These are phyloP conservation scores for Lapara coniferarum DNA, from an alignment of 2,888 invertebrate species.

Conservation along the genomic window DNA sequence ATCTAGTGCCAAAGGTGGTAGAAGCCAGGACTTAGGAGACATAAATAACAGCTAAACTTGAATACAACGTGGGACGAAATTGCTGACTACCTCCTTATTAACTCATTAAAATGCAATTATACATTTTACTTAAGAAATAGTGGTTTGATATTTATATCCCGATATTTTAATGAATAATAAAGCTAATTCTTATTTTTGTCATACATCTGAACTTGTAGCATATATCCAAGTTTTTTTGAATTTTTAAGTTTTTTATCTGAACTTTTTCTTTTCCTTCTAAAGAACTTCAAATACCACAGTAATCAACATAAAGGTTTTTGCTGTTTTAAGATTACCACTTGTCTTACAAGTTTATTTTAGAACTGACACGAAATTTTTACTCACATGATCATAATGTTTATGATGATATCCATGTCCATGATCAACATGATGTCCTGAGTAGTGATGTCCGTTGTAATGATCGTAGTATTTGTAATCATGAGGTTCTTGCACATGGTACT, in stretches of 20 bases:
- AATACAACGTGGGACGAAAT: conserved; percentile 30
- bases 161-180: too few relatives aligned
- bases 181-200: too few relatives aligned
- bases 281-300: too few relatives aligned
- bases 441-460: conserved; percentile 45
- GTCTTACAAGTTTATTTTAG: not conserved
- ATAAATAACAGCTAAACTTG: conserved; percentile 32
- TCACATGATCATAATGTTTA: conserved; percentile 68
- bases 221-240: too few relatives aligned
- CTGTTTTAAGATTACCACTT: too few relatives aligned
- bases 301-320: too few relatives aligned
- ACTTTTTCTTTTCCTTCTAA: too few relatives aligned
- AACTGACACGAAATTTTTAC: conserved; percentile 33
- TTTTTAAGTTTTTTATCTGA: too few relatives aligned
- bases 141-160: not conserved
- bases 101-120: conserved; percentile 17
- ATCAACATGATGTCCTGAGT: conserved; percentile 37
- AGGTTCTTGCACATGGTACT: conserved; percentile 52
- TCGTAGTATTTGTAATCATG: conserved; percentile 49
- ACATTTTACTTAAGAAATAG: not conserved
- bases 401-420: conserved; percentile 35
- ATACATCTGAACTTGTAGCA: too few relatives aligned
- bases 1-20: conserved; percentile 3
- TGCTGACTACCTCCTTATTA: conserved; percentile 4
- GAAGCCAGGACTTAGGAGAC: conserved; percentile 26